Evolutionary conservation across 2,113 vertebrate species (phyloP).

Genomic region (Amblyornis subalaris): DNA sequence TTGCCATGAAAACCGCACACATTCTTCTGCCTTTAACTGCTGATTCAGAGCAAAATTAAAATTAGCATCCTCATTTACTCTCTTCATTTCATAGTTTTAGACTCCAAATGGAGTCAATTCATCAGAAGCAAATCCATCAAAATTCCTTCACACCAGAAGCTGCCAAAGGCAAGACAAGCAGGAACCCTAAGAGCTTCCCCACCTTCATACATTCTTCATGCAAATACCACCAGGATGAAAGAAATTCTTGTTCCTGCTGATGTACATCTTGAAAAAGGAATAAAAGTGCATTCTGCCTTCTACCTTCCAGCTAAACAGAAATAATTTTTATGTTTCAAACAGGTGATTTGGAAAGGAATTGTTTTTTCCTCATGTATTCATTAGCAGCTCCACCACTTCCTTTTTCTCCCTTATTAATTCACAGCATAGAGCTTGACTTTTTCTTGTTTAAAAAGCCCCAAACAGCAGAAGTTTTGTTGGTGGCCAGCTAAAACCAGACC

Average conservation of each 20-base stretch:
- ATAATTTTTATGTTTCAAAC: neutral
- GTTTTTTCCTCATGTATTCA: neutral
- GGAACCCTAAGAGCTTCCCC: neutral
- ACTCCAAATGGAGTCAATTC: neutral
- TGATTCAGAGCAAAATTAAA: neutral
- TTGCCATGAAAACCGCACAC: neutral
- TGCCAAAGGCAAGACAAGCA: neutral
- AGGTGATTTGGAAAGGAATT: neutral
- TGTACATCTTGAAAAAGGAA: neutral
- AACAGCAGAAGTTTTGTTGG: neutral
- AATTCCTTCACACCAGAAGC: neutral
- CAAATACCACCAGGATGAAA: neutral
- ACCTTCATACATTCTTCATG: neutral
- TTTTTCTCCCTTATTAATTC: accelerated
- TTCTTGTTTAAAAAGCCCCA: neutral
- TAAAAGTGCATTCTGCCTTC: neutral
- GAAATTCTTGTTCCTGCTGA: neutral
- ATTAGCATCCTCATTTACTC: neutral
- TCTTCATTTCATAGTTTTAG: neutral
- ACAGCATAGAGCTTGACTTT: neutral
- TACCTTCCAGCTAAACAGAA: neutral
- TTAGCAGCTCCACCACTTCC: neutral
- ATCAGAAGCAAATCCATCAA: neutral
- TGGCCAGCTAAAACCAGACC: neutral
- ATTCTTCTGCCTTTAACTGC: neutral